Evolutionary conservation across 1,140 invertebrate genomes (phyloP), one percentile per base, ranked within the genome.

Genomic region (Lordiphosa collinella): DNA sequence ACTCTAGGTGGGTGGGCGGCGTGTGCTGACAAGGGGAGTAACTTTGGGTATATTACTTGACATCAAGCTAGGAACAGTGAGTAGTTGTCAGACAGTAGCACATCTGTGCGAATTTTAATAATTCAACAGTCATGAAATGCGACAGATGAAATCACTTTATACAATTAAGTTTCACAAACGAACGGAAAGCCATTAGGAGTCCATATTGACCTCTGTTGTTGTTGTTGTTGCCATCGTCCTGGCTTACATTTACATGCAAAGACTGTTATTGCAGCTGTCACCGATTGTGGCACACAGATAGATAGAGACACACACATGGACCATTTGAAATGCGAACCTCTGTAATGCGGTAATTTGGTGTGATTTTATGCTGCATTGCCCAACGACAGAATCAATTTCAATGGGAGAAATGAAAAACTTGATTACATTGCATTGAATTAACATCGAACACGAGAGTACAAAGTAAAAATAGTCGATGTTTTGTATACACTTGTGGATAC

Each of bases 191-290:
- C 47, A 35, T 14, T 32, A 29, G 60, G 29, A 3, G 22, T 11
- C n/a, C 46, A 38, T 51, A 67, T 49, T 50, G 36, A 35, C 56
- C 29, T n/a, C 10, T 36, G 56, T 56, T 43, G 48, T 14, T 38
- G 14, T 54, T 25, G 57, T 34, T 25, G 34, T 36, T 53, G 34
- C 25, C 43, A 32, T 47, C 53, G 13, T 50, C 49, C 56, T 61
- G 64, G 68, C 55, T 75, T 64, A 43, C 44, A 75, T 75, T 82
- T 62, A 62, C 53, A 74, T 74, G 74, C 29, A 46, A 48, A 56
- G 52, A 70, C 58, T 82, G 76, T 82, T 82, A 70, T 82, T 80
- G 62, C 76, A 79, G 76, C 65, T 80, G 74, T 46, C 51, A 36
- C 41, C 57, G 32, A 46, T 29, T 37, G 34, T 41, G 44, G 37